These are phyloP conservation scores for Nemotelus nigrinus DNA, from an alignment of 2,888 invertebrate genomes.

Conservation along the genomic window DNA sequence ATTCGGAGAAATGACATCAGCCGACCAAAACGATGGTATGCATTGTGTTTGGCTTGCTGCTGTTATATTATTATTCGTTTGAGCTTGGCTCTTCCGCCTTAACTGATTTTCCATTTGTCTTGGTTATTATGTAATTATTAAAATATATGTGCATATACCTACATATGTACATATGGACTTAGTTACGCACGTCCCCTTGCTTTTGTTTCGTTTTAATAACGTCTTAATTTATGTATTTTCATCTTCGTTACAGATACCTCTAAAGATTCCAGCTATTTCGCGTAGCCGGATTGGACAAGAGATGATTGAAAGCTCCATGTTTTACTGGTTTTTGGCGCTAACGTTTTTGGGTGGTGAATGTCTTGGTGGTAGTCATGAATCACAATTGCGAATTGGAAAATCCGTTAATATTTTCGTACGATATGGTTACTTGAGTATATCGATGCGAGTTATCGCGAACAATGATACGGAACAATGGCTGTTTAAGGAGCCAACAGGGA, in stretches of 20 bases:
- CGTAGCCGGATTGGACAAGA: conserved; percentile 55
- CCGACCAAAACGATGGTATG: too few relatives aligned
- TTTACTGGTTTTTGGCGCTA: conserved; percentile 60
- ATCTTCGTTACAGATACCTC: conserved; percentile 12
- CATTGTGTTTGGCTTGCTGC: too few relatives aligned
- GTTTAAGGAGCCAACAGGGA: conserved; percentile 72
- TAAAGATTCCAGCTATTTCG: conserved; percentile 27
- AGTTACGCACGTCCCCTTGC: background rate
- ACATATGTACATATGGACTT: background rate
- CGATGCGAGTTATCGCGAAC: conserved; percentile 83
- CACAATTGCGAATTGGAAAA: conserved; percentile 75
- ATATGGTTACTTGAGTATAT: conserved; percentile 83
- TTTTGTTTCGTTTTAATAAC: conserved; percentile 10
- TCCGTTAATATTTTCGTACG: conserved; percentile 84
- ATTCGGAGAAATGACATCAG: too few relatives aligned
- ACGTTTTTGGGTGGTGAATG: conserved; percentile 56
- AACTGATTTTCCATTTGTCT: background rate
- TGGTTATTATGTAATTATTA: background rate
- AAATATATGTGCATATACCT: background rate
- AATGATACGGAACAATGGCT: conserved; percentile 82
- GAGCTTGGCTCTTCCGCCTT: background rate
- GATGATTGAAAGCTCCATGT: conserved; percentile 60
- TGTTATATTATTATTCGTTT: background rate
- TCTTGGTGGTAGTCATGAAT: conserved; percentile 60
- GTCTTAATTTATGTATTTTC: conserved; percentile 47